These are phyloP conservation scores for Tetramorium bicarinatum DNA, from an alignment of 2,888 invertebrate genomes.

Conservation along the genomic window DNA sequence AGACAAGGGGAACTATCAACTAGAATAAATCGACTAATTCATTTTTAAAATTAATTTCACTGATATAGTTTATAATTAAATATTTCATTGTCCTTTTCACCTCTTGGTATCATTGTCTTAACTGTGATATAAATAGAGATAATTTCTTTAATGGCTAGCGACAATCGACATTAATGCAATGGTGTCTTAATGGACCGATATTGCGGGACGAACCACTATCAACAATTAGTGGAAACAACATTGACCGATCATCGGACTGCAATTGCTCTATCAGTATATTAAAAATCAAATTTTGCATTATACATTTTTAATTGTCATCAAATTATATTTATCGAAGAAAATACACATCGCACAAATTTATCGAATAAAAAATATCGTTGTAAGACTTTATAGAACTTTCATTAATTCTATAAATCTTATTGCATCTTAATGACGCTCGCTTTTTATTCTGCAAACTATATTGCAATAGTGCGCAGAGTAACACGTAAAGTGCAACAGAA, in stretches of 20 bases:
- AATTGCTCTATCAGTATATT: slow-evolving; percentile 6
- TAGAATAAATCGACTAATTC: neutral
- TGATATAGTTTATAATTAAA: neutral
- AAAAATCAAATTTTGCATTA: neutral
- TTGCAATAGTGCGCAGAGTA: slow-evolving; percentile 23
- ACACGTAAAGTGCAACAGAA: slow-evolving; percentile 30
- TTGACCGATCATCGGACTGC: neutral
- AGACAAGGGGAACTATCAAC: neutral
- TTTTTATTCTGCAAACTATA: slow-evolving; percentile 28
- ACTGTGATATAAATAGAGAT: slow-evolving; percentile 41
- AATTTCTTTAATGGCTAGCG: slow-evolving; percentile 13
- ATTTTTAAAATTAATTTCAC: slow-evolving; percentile 6
- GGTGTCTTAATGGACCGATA: slow-evolving; percentile 26
- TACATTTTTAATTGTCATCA: slow-evolving; percentile 7
- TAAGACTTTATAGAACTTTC: slow-evolving; percentile 6
- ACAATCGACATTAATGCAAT: slow-evolving; percentile 45
- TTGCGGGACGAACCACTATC: slow-evolving; percentile 28
- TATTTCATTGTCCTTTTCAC: neutral
- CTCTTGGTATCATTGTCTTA: neutral
- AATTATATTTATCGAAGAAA: neutral
- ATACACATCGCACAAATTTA: neutral
- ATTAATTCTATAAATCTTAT: slow-evolving; percentile 23
- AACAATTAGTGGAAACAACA: slow-evolving; percentile 2
- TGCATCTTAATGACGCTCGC: neutral
- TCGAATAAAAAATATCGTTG: neutral